Evolutionary conservation across 2,888 invertebrate species (phyloP).

Genomic region (Lottia scabra): DNA sequence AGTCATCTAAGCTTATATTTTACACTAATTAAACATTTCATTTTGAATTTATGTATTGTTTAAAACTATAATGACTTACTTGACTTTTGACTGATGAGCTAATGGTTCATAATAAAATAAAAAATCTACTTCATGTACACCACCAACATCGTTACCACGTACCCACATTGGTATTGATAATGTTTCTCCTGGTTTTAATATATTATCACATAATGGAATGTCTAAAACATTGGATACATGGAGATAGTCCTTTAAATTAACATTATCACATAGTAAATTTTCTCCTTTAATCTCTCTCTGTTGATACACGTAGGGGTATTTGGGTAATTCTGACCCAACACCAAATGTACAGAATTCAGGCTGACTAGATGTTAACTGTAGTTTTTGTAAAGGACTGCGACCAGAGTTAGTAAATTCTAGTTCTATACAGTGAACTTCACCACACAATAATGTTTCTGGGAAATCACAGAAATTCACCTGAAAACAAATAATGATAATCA

Average conservation of each 20-base stretch:
- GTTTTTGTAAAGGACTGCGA: conserved; percentile 71
- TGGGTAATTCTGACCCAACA: conserved; percentile 45
- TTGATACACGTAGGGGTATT: conserved; percentile 53
- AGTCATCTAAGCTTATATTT: too few species aligned
- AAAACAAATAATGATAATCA: conserved; percentile 5
- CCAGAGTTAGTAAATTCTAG: conserved; percentile 78
- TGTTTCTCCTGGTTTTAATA: conserved; percentile 73
- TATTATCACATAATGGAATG: conserved; percentile 51
- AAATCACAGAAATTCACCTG: conserved; percentile 81
- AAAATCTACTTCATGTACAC: conserved; percentile 76
- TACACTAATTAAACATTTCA: too few species aligned
- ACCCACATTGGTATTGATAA: conserved; percentile 77
- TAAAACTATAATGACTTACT: conserved; percentile 39
- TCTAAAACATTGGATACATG: conserved; percentile 47
- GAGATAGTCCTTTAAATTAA: conserved; percentile 19
- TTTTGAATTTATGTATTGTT: too few species aligned
- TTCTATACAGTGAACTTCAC: conserved; percentile 79
- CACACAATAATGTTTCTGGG: conserved; percentile 78
- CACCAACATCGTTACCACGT: conserved; percentile 78
- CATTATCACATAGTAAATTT: background rate
- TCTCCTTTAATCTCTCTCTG: conserved; percentile 22
- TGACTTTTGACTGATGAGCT: conserved; percentile 47
- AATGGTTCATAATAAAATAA: conserved; percentile 81
- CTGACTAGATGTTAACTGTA: conserved; percentile 76
- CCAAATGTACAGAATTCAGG: conserved; percentile 77